Evolutionary conservation across 2,113 vertebrate genomes (phyloP), one percentile per base, ranked within the genome.

Genomic region (Gasterosteus nipponicus): DNA sequence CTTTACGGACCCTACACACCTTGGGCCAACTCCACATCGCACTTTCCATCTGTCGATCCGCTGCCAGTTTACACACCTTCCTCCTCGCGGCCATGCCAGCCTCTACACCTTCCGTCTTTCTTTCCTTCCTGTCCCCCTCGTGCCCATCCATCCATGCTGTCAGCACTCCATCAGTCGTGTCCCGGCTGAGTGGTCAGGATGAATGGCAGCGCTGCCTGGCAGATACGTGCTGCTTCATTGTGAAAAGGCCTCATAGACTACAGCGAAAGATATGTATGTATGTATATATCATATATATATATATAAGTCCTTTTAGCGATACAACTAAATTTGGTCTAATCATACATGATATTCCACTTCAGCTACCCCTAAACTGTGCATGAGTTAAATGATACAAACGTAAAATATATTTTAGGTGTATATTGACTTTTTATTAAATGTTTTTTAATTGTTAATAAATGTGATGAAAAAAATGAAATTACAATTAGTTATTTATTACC

Each of bases 141-240:
- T 22, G 57, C 60, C 85, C 89, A 84, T 87, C 87, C 86, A 77
- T 87, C 89, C 61, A 49, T 33, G 1, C 79, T 89, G 85, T 92
- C 87, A 83, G 77, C 87, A 89, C 88, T 85, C 85, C 86, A 90
- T 93, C 86, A 75, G 83, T 91, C 81, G 83, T 81, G 77, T 87
- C 86, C 63, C 5, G 38, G 46, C 81, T 44, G 61, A 81, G 47
- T 70, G 76, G 83, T 70, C 71, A 70, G 77, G 73, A 88, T 84
- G 76, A 86, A 89, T 82, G 84, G 85, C 73, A 31, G 62, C 29
- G 12, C 66, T 76, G 59, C 19, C 72, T n/a, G 77, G 87, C 90
- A 89, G 87, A 73, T 87, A 82, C 53, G 29, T 70, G 66, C 85
- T 63, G 33, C 42, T 47, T 38, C 35, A 47, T 38, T 18, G 3